These are phyloP conservation scores for Salvelinus fontinalis DNA, from an alignment of 2,113 vertebrate species.

Conservation along the genomic window DNA sequence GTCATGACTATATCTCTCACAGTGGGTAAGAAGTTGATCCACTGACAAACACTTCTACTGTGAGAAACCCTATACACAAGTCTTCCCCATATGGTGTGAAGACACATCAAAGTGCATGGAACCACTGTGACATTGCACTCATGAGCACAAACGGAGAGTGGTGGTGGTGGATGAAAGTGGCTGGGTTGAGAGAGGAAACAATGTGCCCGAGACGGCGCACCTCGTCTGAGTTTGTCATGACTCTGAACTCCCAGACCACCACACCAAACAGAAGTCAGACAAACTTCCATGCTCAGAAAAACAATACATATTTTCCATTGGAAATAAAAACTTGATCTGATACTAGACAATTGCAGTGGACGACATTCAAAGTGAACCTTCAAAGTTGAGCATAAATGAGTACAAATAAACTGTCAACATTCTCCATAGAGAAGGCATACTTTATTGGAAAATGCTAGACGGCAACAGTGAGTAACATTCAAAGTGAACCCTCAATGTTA, in stretches of 20 bases:
- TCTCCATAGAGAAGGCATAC: too few species aligned
- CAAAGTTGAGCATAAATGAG: not conserved
- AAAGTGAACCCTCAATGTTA: not conserved
- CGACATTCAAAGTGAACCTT: not conserved
- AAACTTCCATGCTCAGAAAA: not conserved
- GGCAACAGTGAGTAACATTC: not conserved
- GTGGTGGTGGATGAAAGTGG: conserved; percentile 7
- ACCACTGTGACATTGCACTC: not conserved
- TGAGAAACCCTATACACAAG: too few species aligned
- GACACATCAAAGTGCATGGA: conserved; percentile 1
- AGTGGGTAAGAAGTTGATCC: too few species aligned
- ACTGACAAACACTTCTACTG: too few species aligned
- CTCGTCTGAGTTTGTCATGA: conserved; percentile 18
- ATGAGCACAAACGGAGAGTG: not conserved
- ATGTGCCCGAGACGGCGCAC: conserved; percentile 12
- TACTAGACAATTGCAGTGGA: not conserved
- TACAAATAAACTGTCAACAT: not conserved
- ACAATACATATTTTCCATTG: not conserved
- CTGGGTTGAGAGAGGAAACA: conserved; percentile 4
- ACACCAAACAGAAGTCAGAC: not conserved
- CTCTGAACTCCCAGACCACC: not conserved
- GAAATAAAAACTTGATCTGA: not conserved
- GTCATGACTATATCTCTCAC: too few species aligned
- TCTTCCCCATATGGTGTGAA: not conserved
- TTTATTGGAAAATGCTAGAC: not conserved